phyloP scores from a whole-genome alignment of 1,140 invertebrate genomes.

The Vanessa tameamea region DNA sequence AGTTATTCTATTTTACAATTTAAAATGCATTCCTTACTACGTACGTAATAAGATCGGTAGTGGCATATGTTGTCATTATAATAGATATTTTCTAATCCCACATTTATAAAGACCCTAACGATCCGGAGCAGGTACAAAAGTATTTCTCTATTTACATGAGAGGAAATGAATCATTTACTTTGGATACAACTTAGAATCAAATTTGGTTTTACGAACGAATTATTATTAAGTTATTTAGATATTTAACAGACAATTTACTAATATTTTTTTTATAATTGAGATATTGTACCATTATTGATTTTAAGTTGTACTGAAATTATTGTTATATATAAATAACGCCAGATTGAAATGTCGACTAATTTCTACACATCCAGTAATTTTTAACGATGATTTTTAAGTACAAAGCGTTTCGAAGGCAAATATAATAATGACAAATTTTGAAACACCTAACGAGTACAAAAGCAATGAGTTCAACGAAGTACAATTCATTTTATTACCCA shows the following conservation, averaged over 20 bases:
- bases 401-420: constrained; percentile 57
- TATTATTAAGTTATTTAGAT: background rate
- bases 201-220: background rate
- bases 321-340: constrained; percentile 7
- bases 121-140: constrained; percentile 75
- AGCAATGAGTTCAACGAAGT: constrained; percentile 5
- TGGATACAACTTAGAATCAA: constrained; percentile 27
- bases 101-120: constrained; percentile 42
- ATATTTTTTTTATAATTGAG: background rate
- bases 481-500: background rate
- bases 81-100: constrained; percentile 14
- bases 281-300: background rate
- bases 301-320: constrained; percentile 10
- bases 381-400: constrained; percentile 51
- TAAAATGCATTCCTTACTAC: background rate
- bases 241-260: background rate
- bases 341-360: background rate
- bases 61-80: background rate
- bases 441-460: constrained; percentile 8
- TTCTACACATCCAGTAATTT: constrained; percentile 14
- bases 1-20: constrained; percentile 2
- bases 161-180: constrained; percentile 35
- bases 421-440: constrained; percentile 22
- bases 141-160: constrained; percentile 69
- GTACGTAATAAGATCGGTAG: background rate